Evolutionary conservation across 2,888 invertebrate genomes (phyloP).

Genomic region (Carpatolechia fugitivella): DNA sequence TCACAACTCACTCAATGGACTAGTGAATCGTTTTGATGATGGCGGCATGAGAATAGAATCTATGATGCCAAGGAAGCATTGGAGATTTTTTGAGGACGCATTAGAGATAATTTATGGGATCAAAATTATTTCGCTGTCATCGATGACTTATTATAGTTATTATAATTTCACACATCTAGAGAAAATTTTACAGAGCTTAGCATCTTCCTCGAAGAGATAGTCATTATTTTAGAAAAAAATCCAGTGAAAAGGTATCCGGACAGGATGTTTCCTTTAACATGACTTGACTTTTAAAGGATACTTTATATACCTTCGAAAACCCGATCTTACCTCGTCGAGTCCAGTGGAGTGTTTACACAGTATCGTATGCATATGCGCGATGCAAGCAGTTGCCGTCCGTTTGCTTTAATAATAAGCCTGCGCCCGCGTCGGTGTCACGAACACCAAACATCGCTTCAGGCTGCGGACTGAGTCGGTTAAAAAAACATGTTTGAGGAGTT

Average conservation of each 20-base stretch:
- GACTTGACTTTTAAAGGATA: conserved; percentile 7
- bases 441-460: conserved; percentile 62
- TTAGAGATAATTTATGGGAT: too few species aligned
- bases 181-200: too few species aligned
- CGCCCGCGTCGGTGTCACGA: conserved; percentile 70
- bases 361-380: conserved; percentile 64
- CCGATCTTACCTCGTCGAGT: background rate
- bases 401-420: conserved; percentile 74
- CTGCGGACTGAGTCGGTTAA: conserved; percentile 41
- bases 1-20: background rate
- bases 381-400: conserved; percentile 67
- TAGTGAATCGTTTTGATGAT: background rate
- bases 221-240: too few species aligned
- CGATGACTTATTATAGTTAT: too few species aligned
- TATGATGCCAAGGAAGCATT: background rate
- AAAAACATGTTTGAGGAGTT: conserved; percentile 37
- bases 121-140: too few species aligned
- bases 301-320: conserved; percentile 1
- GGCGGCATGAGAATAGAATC: background rate
- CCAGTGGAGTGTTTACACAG: conserved; percentile 57
- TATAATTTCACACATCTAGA: too few species aligned
- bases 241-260: too few species aligned
- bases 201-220: too few species aligned
- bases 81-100: too few species aligned
- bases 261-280: background rate